Evolutionary conservation across 2,888 invertebrate species (phyloP).

Genomic region (Mallateleia sp.): DNA sequence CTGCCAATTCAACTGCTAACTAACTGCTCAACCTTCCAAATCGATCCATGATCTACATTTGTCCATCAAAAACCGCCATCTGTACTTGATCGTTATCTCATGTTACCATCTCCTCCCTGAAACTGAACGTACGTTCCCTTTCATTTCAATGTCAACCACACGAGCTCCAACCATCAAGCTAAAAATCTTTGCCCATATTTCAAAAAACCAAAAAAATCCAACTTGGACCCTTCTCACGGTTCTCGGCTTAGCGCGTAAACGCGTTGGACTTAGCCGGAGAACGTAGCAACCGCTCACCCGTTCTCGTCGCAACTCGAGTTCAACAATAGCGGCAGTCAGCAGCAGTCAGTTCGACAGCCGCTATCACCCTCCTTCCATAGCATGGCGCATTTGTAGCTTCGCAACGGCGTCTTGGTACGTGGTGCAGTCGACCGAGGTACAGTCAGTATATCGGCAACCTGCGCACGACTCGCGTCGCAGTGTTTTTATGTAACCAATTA

Average conservation of each 20-base stretch:
- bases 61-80: constrained; percentile 7
- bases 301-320: constrained; percentile 44
- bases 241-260: constrained; percentile 59
- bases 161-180: too few species aligned
- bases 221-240: constrained; percentile 56
- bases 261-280: constrained; percentile 32
- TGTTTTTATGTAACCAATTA: constrained; percentile 88
- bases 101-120: not conserved
- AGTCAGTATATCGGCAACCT: constrained; percentile 89
- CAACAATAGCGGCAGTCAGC: constrained; percentile 65
- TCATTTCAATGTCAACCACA: constrained; percentile 29
- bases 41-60: too few species aligned
- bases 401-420: constrained; percentile 77
- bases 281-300: constrained; percentile 55
- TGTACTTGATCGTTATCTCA: constrained; percentile 18
- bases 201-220: too few species aligned
- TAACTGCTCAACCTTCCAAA: too few species aligned
- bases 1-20: too few species aligned
- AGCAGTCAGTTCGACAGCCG: constrained; percentile 64
- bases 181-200: too few species aligned
- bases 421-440: constrained; percentile 75
- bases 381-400: constrained; percentile 78
- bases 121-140: constrained; percentile 33
- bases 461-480: constrained; percentile 89
- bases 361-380: constrained; percentile 77